A percentile compares a stretch with the other conserved stretches of the same genome.
Evolutionary conservation across 1,140 invertebrate species (phyloP).

Genomic region (Trialeurodes vaporariorum): DNA sequence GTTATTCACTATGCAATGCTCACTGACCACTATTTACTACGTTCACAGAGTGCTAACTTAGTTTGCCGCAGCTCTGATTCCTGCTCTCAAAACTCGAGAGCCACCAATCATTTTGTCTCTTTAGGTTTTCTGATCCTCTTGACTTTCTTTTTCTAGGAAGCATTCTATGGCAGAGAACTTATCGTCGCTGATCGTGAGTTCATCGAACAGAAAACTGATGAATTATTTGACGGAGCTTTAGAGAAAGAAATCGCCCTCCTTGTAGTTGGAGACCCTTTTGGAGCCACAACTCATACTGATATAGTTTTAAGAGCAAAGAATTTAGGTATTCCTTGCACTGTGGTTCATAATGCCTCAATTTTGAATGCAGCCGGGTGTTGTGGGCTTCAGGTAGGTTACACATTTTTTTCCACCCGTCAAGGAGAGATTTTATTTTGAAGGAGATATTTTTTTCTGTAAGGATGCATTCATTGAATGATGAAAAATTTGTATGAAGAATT

Average conservation of each 20-base stretch:
- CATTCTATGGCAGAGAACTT: slow-evolving; percentile 67
- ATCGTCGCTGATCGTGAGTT: slow-evolving; percentile 86
- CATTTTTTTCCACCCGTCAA: no score
- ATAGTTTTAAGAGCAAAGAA: slow-evolving; percentile 80
- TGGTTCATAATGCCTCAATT: slow-evolving; percentile 98
- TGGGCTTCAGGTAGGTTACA: slow-evolving; percentile 77
- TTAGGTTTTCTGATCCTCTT: not conserved
- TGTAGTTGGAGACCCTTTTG: slow-evolving; percentile 86
- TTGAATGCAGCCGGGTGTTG: slow-evolving; percentile 95
- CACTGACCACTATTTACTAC: no score
- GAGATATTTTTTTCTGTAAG: no score
- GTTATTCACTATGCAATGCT: no score
- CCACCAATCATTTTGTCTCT: not conserved
- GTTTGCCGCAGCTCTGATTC: no score
- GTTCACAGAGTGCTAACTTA: no score
- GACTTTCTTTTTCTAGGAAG: slow-evolving; percentile 49
- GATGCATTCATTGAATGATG: no score
- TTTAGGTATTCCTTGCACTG: slow-evolving; percentile 50
- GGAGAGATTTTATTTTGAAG: no score
- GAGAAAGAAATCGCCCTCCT: slow-evolving; percentile 75
- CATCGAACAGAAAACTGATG: slow-evolving; percentile 79
- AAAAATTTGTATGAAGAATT: no score
- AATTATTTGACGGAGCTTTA: slow-evolving; percentile 64
- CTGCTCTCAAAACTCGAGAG: no score
- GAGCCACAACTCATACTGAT: slow-evolving; percentile 95